Base-by-base conservation (phyloP, 1,140 invertebrate genomes). In the Paraescarpia echinospica region DNA sequence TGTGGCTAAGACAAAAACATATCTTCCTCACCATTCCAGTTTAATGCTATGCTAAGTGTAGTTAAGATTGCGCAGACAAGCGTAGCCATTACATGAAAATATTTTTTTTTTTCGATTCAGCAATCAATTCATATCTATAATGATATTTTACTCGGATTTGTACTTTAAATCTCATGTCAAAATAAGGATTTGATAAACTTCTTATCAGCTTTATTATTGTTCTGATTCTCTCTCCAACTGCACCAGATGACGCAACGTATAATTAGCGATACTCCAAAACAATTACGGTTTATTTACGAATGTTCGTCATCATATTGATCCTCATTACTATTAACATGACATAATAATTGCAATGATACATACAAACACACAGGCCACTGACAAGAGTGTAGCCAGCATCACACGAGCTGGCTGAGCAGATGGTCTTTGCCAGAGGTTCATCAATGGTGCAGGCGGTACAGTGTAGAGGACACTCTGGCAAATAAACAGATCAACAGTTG, bases 381-480 rank as follows among this genome's bases (percentile, higher is more conserved):
- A 90, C 90, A 22, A 90, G 18, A 41, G 90, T 90, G 90, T n/a
- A 90, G 90, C 90, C 90, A 18, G 18, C 18, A 4, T 34, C 90
- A 33, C 90, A 90, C n/a, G 34, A 41, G 90, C n/a, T 33, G n/a
- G 90, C n/a, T 22, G 34, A 12, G 90, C 90, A 90, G 34, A n/a
- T 90, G 34, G 90, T 90, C 34, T 34, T 90, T 6, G 34, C 90
- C 90, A 35, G 34, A 33, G 90, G 1, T 22, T 9, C 90, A 33
- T 90, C n/a, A 90, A 90, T 35, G 34, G 90, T 90, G 90, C 90
- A 90, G 18, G 18, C 22, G 8, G 34, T 90, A 33, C 90, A 90
- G 34, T 90, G 34, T 4, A 14, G 4, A 2, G 90, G 90, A 31
- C 90, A 90, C n/a, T 34, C 90, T 90, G n/a, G 0, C 34, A 90